Percentiles rank a stretch among this genome's conserved stretches.
Evolutionary conservation across 2,888 invertebrate species (phyloP).

Genomic region (Leucoptera coffeella): DNA sequence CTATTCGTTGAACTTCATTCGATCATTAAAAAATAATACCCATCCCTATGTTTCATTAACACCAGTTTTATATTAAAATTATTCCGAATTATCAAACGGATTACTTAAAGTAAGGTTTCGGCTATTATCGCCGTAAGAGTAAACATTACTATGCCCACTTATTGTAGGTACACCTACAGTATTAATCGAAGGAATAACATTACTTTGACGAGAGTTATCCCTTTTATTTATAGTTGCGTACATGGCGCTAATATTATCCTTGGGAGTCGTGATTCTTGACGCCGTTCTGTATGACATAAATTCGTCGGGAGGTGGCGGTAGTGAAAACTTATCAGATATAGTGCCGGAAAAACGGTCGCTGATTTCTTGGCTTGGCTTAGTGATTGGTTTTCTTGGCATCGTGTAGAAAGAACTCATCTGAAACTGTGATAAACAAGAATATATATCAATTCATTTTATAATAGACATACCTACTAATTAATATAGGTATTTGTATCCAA

Average conservation of each 20-base stretch:
- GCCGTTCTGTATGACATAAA: slow-evolving; percentile 34
- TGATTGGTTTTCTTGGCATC: slow-evolving; percentile 37
- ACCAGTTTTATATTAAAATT: no score
- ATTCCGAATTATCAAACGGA: slow-evolving; percentile 27
- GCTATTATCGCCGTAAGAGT: slow-evolving; percentile 33
- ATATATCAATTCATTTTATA: no score
- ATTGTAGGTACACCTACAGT: slow-evolving; percentile 32
- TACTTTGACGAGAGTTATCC: slow-evolving; percentile 20
- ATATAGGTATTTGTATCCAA: no score
- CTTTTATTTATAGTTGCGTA: slow-evolving; percentile 25
- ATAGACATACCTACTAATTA: no score
- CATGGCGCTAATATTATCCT: slow-evolving; percentile 22
- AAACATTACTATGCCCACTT: slow-evolving; percentile 23
- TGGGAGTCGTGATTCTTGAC: slow-evolving; percentile 24
- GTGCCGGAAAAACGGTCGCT: slow-evolving; percentile 37
- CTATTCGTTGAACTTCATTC: no score
- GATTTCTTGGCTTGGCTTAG: slow-evolving; percentile 25
- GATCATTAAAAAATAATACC: no score
- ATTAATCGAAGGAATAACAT: slow-evolving; percentile 25
- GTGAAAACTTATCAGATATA: slow-evolving; percentile 35
- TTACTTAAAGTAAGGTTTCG: slow-evolving; percentile 33
- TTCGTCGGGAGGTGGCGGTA: slow-evolving; percentile 43
- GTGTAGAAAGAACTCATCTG: slow-evolving; percentile 45
- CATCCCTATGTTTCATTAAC: no score
- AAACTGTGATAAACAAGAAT: slow-evolving; percentile 9